Percentiles rank a stretch among this genome's conserved stretches.
Conservation (phyloP, 2,113 vertebrate species). For the Stigmatopora argus region DNA sequence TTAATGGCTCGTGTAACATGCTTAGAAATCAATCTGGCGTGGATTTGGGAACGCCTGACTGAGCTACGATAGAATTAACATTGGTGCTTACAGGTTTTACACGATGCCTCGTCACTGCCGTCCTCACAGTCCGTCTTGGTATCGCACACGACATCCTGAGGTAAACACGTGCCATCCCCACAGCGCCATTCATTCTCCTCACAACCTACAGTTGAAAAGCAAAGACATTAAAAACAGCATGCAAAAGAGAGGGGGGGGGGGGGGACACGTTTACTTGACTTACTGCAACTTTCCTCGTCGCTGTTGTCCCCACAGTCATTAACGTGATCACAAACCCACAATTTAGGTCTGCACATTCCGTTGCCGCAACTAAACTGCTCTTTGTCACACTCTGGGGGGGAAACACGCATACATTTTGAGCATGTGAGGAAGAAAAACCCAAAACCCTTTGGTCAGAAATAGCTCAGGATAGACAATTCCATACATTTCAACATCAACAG, state of each 20-base stretch:
- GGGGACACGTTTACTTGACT: slow-evolving; percentile 27
- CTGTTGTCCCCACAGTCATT: slow-evolving; percentile 74
- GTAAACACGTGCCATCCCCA: slow-evolving; percentile 59
- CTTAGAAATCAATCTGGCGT: slow-evolving; percentile 11
- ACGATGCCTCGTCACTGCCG: slow-evolving; percentile 69
- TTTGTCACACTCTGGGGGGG: slow-evolving; percentile 49
- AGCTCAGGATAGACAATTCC: not conserved
- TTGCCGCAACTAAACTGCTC: slow-evolving; percentile 68
- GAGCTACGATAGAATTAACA: not conserved
- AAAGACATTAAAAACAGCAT: not conserved
- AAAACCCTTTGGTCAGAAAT: not conserved
- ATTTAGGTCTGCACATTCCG: slow-evolving; percentile 68
- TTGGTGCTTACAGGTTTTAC: slow-evolving; percentile 53
- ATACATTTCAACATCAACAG: not conserved
- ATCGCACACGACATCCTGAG: slow-evolving; percentile 61
- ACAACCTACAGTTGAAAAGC: slow-evolving; percentile 51
- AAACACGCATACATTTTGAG: not conserved
- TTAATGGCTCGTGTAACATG: slow-evolving; percentile 26
- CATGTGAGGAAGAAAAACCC: not conserved
- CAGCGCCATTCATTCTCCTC: slow-evolving; percentile 60
- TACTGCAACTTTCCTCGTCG: slow-evolving; percentile 69
- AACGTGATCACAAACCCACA: slow-evolving; percentile 66
- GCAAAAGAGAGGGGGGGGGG: not conserved
- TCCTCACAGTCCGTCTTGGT: slow-evolving; percentile 65
- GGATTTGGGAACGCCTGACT: not conserved